phyloP scores from a whole-genome alignment of 2,797 vertebrate genomes.

The Fistularia commersonii region DNA sequence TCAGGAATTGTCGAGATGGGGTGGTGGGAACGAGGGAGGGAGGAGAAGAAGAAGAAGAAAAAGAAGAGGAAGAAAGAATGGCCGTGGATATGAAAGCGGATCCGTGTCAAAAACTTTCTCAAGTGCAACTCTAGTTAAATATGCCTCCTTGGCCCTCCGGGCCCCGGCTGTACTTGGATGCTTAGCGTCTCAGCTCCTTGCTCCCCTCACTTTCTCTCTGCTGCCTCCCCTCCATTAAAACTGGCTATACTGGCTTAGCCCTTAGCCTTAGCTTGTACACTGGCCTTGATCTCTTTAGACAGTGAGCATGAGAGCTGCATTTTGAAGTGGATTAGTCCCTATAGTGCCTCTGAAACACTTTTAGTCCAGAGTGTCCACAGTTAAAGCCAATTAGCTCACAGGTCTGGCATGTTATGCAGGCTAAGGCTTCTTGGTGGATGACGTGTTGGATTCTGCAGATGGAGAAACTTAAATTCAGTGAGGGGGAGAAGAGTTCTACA shows the following conservation, averaged over 20 bases:
- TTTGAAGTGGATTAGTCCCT: slow-evolving; percentile 40
- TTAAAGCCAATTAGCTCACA: slow-evolving; percentile 41
- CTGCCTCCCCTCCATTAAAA: slow-evolving; percentile 25
- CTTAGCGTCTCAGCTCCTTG: slow-evolving; percentile 37
- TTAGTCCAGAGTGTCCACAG: slow-evolving; percentile 23
- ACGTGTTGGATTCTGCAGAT: slow-evolving; percentile 2
- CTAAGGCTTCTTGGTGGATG: slow-evolving; percentile 4
- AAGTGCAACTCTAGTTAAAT: slow-evolving; percentile 48
- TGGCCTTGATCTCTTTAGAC: slow-evolving; percentile 45
- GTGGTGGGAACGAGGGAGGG: slow-evolving; percentile 23
- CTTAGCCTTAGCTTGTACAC: slow-evolving; percentile 24
- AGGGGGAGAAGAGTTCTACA: neutral
- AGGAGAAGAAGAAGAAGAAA: slow-evolving; percentile 16
- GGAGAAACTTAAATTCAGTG: neutral
- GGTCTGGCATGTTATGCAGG: slow-evolving; percentile 11
- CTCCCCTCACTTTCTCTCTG: slow-evolving; percentile 32
- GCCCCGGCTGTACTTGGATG: slow-evolving; percentile 31
- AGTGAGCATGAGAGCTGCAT: slow-evolving; percentile 43
- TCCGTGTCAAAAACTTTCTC: slow-evolving; percentile 51
- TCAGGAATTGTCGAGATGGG: slow-evolving; percentile 39
- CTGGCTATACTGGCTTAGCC: slow-evolving; percentile 29
- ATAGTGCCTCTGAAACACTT: slow-evolving; percentile 29
- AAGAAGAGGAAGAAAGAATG: slow-evolving; percentile 6
- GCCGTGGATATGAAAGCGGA: slow-evolving; percentile 43
- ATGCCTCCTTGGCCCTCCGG: slow-evolving; percentile 37